Evolutionary conservation across 2,888 invertebrate species (phyloP), one percentile per base, ranked within the genome.

Genomic region (Rutpela maculata): DNA sequence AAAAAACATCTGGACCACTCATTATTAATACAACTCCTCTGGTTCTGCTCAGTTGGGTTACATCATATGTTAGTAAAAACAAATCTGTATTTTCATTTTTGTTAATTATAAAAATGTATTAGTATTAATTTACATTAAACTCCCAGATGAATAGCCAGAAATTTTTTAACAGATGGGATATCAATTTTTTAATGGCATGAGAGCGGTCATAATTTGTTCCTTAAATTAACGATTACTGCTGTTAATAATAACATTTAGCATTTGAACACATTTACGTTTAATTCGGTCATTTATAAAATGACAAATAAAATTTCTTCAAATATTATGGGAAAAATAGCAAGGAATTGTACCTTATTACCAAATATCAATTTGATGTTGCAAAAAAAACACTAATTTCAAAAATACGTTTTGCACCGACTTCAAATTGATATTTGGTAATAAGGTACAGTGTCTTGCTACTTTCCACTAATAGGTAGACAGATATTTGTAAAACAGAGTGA

Each of bases 1-100:
- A 78, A 78, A 80, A 81, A 84, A 84, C 84, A 84, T 84, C 84
- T 84, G 84, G 84, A 76, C 81, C 76, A 75, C 79, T 79, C 75
- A 59, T 81, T 78, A 81, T 81, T 81, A 65, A 75, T 73, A 65
- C 18, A 73, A 65, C 38, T 68, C 56, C 60, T 9, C 70, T 76
- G 60, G 78, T 70, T 74, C 75, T 78, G 57, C 50, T 73, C 65
- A 57, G 63, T 62, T 62, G 57, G 31, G 74, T 81, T 81, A 74
- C 81, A 78, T 81, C 81, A 81, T 76, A 59, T 60, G 70, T 73
- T 71, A 69, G 74, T 77, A 75, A 77, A 81, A 78, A 78, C 74
- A 78, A 81, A 81, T 81, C 81, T 79, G 81, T 79, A 76, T 78
- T 80, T 77, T 78, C 79, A 75, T 70, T 70, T 70, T 60, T 60